Conservation (phyloP, 2,797 vertebrate species). For the Lacerta viridis region DNA sequence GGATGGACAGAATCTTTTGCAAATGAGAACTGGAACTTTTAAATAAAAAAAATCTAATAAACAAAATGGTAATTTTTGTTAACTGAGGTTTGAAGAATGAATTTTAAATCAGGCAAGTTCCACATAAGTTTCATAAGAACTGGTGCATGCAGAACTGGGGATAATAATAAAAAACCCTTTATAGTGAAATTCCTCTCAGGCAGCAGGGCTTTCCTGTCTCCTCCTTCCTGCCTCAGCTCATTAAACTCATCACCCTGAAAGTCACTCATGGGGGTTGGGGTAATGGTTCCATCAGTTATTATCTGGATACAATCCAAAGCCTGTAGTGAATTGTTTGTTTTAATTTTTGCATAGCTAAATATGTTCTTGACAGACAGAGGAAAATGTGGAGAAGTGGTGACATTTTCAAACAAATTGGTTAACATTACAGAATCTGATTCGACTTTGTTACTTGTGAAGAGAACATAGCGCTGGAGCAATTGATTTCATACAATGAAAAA, state of each 20-base stretch:
- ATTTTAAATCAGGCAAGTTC: background rate
- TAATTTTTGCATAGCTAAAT: background rate
- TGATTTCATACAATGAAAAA: conserved; percentile 68
- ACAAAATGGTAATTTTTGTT: background rate
- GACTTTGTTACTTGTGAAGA: conserved; percentile 60
- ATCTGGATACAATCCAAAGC: background rate
- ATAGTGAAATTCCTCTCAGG: background rate
- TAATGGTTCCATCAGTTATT: background rate
- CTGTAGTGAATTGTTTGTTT: background rate
- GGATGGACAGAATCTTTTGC: background rate
- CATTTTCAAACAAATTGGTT: conserved; percentile 54
- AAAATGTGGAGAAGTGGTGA: conserved; percentile 28
- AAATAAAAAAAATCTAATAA: no score
- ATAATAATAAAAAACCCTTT: background rate
- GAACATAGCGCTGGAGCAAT: conserved; percentile 51
- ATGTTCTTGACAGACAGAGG: background rate
- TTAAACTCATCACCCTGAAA: background rate
- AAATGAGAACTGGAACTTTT: background rate
- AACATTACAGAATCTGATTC: conserved; percentile 56
- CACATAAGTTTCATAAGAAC: background rate
- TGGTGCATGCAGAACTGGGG: background rate
- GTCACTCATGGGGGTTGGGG: background rate
- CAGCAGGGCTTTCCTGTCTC: background rate
- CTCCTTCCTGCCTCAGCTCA: background rate
- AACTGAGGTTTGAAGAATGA: background rate